These are phyloP conservation scores for Myotis yumanensis DNA, from an alignment of 2,113 vertebrate species.

Conservation along the genomic window DNA sequence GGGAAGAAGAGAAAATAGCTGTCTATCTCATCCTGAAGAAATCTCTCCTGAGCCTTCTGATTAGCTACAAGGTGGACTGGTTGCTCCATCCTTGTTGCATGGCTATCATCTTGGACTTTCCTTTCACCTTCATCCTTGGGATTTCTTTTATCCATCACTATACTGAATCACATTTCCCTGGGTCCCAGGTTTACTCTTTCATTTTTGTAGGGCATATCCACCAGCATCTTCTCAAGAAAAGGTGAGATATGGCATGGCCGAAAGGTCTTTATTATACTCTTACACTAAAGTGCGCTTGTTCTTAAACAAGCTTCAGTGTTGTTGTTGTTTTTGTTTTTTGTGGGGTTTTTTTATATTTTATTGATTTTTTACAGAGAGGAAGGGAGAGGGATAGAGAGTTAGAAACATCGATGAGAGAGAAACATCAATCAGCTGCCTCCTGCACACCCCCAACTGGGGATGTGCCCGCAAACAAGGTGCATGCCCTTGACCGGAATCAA, in stretches of 20 bases:
- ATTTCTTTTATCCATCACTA: neutral
- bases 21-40: neutral
- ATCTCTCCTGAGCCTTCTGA: neutral
- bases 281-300: neutral
- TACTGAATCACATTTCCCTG: neutral
- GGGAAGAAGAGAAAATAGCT: neutral
- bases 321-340: too few relatives aligned
- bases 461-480: too few relatives aligned
- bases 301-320: neutral
- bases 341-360: too few relatives aligned
- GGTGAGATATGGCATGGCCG: neutral
- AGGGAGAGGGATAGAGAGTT: too few relatives aligned
- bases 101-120: neutral
- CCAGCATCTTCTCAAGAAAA: neutral
- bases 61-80: neutral
- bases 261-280: neutral
- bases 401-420: too few relatives aligned
- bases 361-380: too few relatives aligned
- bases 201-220: neutral
- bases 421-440: too few relatives aligned
- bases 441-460: too few relatives aligned
- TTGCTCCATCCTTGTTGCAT: neutral
- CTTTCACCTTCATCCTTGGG: neutral
- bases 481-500: too few relatives aligned
- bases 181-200: neutral